A percentile compares a stretch with the other conserved stretches of the same genome.
Conservation (phyloP, 2,797 vertebrate genomes). For the Crenuchus spilurus region DNA sequence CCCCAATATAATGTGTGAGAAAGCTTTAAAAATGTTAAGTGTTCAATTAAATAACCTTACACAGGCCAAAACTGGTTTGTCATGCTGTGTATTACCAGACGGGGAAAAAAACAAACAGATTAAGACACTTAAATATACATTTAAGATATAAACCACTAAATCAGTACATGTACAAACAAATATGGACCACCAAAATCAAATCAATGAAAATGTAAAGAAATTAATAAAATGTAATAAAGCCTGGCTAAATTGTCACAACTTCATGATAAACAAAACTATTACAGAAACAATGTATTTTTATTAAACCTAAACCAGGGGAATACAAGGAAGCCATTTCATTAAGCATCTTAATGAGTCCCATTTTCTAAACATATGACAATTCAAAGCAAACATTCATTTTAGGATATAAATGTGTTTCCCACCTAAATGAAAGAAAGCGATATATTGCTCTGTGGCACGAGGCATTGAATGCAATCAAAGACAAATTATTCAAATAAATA, state of each 20-base stretch:
- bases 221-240: constrained; percentile 55
- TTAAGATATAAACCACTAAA: constrained; percentile 33
- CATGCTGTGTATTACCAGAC: not conserved
- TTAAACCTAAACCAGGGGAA: constrained; percentile 59
- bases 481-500: constrained; percentile 57
- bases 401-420: constrained; percentile 51
- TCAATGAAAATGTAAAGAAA: constrained; percentile 52
- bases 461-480: constrained; percentile 60
- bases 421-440: constrained; percentile 32
- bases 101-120: constrained; percentile 13
- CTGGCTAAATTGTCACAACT: constrained; percentile 50
- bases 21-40: not conserved
- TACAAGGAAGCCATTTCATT: constrained; percentile 56
- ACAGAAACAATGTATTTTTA: constrained; percentile 48
- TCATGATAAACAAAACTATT: constrained; percentile 39
- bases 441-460: constrained; percentile 63
- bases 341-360: constrained; percentile 59
- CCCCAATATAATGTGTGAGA: not conserved
- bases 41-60: not conserved
- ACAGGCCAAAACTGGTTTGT: not conserved
- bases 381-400: constrained; percentile 52
- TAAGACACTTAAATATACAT: constrained; percentile 32
- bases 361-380: constrained; percentile 52
- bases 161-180: constrained; percentile 42
- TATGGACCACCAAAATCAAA: constrained; percentile 37